Evolutionary conservation across 2,113 vertebrate genomes (phyloP).

Genomic region (Saccopteryx bilineata): DNA sequence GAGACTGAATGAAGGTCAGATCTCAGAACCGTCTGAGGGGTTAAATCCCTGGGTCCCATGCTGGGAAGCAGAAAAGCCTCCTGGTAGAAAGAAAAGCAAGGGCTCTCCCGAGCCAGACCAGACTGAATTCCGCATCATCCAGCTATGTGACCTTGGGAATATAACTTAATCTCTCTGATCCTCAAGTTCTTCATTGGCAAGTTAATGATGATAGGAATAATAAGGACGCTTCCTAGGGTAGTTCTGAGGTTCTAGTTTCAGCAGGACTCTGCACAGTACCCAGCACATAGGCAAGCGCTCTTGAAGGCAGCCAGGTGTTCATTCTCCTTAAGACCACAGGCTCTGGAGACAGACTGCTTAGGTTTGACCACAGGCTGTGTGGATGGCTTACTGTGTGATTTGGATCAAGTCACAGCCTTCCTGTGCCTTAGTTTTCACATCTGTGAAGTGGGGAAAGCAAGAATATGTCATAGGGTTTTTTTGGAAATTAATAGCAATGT

Average conservation of each 20-base stretch:
- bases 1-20: conserved; percentile 22
- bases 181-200: neutral
- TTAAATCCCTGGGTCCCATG: neutral
- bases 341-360: neutral
- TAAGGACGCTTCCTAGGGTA: neutral
- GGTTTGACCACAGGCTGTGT: neutral
- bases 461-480: neutral
- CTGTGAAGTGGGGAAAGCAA: neutral
- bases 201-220: neutral
- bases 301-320: neutral
- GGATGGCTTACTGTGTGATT: neutral
- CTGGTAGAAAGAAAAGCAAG: neutral
- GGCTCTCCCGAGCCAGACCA: neutral
- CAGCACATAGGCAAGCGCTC: fast-evolving
- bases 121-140: neutral
- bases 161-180: neutral
- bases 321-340: neutral
- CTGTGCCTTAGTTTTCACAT: neutral
- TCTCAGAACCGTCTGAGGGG: neutral
- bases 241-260: neutral
- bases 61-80: neutral
- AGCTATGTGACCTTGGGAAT: conserved; percentile 48
- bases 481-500: neutral
- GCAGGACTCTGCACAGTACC: too few species aligned
- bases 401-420: neutral